Base-by-base conservation (phyloP, 2,888 invertebrate species). In the Psylliodes chrysocephalus region DNA sequence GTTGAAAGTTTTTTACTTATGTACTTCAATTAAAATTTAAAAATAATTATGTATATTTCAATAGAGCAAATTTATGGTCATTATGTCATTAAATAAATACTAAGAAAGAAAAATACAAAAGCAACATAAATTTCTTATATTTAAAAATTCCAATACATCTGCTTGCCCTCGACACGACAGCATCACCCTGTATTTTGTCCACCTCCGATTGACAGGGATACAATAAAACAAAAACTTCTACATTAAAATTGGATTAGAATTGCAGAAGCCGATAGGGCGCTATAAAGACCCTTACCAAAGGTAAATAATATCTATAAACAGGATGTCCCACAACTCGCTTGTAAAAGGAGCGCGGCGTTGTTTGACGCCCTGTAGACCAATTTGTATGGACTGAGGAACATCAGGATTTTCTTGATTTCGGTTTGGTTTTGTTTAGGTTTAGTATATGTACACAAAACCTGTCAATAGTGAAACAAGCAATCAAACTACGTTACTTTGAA, bases 191-290 rank as follows among this genome's bases (percentile, higher is more conserved):
- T 46, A 54, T 40, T 56, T 38, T 44, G 51, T 28, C 52, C 46
- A 19, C 33, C 28, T 53, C 25, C 44, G 22, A 30, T 38, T 18
- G 40, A 38, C 49, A 47, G 54, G 33, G 42, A 40, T 47, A 46
- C 28, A 52, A 63, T 38, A 53, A 59, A 64, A 63, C 51, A 49
- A 69, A 65, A 61, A 65, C 61, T 44, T 60, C 64, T 62, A 66
- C 66, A 61, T 54, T 64, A 57, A 57, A 64, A 66, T 64, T 60
- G 55, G 63, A 63, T 61, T 59, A 64, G 60, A 51, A 61, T 62
- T 64, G 67, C 67, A 67, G 60, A 62, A 47, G 64, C 64, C 61
- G 22, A 42, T 38, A 51, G 62, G 66, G 55, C 18, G 40, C 25
- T 53, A 60, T 47, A 51, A 38, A 17, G 47, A 25, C 46, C 57